phyloP scores from a whole-genome alignment of 1,140 invertebrate genomes.

The Sycophaga agraensis region DNA sequence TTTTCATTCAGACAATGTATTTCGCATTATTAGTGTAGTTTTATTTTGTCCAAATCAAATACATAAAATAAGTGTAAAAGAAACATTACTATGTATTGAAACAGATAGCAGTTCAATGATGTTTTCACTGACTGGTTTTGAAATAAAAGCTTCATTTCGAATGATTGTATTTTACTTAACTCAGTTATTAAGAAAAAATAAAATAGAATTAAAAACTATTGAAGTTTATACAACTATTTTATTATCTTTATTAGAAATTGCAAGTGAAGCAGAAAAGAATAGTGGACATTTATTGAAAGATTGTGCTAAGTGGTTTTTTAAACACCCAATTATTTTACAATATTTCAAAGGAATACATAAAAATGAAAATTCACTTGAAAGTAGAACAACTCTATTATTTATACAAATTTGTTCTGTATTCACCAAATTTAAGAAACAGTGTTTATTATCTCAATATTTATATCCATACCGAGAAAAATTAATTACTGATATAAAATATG shows the following conservation, averaged over 20 bases:
- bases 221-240: conserved; percentile 37
- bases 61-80: neutral
- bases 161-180: conserved; percentile 47
- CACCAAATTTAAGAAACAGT: conserved; percentile 28
- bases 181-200: conserved; percentile 34
- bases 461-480: conserved; percentile 45
- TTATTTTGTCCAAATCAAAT: neutral
- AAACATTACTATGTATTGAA: conserved; percentile 3
- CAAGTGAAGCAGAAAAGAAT: conserved; percentile 21
- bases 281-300: conserved; percentile 28
- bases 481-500: conserved; percentile 33
- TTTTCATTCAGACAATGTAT: conserved; percentile 16
- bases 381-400: conserved; percentile 55
- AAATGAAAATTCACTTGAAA: conserved; percentile 39
- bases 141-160: conserved; percentile 35
- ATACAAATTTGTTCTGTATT: conserved; percentile 42
- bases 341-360: conserved; percentile 59
- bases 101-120: conserved; percentile 23
- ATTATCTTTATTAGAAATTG: conserved; percentile 38
- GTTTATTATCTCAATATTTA: conserved; percentile 28
- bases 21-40: conserved; percentile 22
- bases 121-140: conserved; percentile 33
- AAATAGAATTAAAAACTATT: conserved; percentile 32
- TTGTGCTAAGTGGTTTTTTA: conserved; percentile 49
- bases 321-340: conserved; percentile 59